Base-by-base conservation (phyloP, 1,140 invertebrate genomes). In the Acyrthosiphon pisum region DNA sequence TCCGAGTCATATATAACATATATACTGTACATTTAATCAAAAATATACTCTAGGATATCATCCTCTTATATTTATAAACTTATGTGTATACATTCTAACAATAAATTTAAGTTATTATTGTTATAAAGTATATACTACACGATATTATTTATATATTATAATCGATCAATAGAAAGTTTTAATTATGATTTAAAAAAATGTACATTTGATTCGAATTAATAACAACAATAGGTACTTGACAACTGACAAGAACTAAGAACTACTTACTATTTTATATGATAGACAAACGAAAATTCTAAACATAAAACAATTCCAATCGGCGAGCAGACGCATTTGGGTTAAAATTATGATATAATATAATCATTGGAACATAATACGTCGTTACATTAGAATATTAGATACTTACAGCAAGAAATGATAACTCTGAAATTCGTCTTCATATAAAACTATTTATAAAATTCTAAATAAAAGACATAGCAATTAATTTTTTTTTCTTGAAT, bases 11-110 rank as follows among this genome's bases (percentile, higher is more conserved):
- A 68, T 68, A 91, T 87, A n/a, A 76, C 14, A 87, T 87, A 88
- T 88, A 88, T 50, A 88, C 37, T 46, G 22, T n/a, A 30, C 91
- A 81, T 93, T 93, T 93, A 93, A 93, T 93, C 91, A 93, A 93
- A 93, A 86, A 26, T 93, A 53, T 93, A 41, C 76, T 41, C n/a
- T 8, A 53, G 48, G 81, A 53, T 56, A 84, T 92, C 68, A 84
- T 83, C 76, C 37, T 50, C 91, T 44, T 56, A 81, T 50, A 84
- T 14, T 48, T n/a, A 88, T 56, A 56, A 89, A 14, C 48, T 35
- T 53, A 35, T 87, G n/a, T 35, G 9, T 89, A 53, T 35, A 89
- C 6, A 84, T 84, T 41, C 81, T 41, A 44, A 87, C 44, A 87
- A 44, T 30, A n/a, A 87, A 48, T 87, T n/a, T 23, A n/a, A 87